Conservation (phyloP, 1,140 invertebrate genomes). For the Pachypeltis micranthus region DNA sequence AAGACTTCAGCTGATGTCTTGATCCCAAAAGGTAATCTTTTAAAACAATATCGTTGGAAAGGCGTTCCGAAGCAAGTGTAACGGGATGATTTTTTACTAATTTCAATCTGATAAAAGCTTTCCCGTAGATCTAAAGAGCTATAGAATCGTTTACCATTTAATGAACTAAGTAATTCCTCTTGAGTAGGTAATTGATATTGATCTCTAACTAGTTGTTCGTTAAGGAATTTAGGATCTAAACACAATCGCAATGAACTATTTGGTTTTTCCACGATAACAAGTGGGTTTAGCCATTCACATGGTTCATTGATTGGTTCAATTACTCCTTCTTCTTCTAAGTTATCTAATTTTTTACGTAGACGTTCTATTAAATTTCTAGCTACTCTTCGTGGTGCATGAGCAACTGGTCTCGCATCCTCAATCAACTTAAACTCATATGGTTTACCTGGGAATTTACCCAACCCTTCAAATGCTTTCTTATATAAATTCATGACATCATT, state of each 20-base stretch:
- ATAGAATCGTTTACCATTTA: slow-evolving; percentile 11
- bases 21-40: background rate
- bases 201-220: background rate
- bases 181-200: background rate
- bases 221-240: background rate
- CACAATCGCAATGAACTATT: background rate
- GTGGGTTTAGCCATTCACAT: background rate
- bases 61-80: background rate
- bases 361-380: background rate
- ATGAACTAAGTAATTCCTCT: background rate
- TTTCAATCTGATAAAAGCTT: background rate
- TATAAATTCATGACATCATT: background rate
- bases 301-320: too few relatives aligned
- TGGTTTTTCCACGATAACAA: background rate
- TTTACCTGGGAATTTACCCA: too few relatives aligned
- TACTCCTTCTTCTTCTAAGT: too few relatives aligned
- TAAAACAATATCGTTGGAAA: background rate
- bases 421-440: background rate
- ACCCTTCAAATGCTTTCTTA: background rate
- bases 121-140: background rate
- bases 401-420: background rate
- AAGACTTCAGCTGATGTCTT: background rate
- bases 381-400: background rate
- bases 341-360: too few relatives aligned
- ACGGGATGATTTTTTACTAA: background rate